Base-by-base conservation (phyloP, 2,113 vertebrate genomes). In the Phalacrocorax aristotelis region DNA sequence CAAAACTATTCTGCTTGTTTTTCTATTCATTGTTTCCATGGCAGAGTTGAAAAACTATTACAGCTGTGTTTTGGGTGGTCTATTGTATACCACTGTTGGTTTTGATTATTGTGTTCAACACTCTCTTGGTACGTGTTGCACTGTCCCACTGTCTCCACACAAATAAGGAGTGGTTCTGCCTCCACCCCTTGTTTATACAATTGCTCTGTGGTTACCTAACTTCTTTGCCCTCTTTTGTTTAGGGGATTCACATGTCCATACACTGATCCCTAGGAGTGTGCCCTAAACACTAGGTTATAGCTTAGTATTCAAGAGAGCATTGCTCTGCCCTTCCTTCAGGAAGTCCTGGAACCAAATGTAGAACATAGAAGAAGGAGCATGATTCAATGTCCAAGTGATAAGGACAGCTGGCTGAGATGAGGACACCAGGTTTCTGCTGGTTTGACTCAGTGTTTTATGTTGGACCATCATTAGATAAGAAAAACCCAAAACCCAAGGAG, bases 41-140 rank as follows among this genome's bases (percentile, higher is more conserved):
- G 70, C n/a, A 95, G 87, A 85, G 87, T 74, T 58, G 77, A 89
- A 96, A 94, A 97, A 76, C 83, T 91, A 34, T 85, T 94, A 92
- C 91, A 96, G 96, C 93, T 97, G 94, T 95, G 83, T 91, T 97
- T 96, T 91, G 96, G 97, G 97, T 97, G 95, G 97, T 95, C 96
- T 93, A 92, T 97, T 97, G 95, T 95, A 89, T 72, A 80, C 44
- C 34, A 75, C 90, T 92, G 89, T 95, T 97, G 95, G 87, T 95
- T 97, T 95, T 95, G 96, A 97, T 97, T 95, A 95, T 83, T 93
- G 38, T 2, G 6, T 94, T 93, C 87, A 94, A 69, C 87, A 83
- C 54, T 71, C 86, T 44, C 61, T 85, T 71, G 74, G 80, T 92
- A 65, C 82, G 92, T 93, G 69, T 79, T 95, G 93, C 95, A 71